phyloP scores from a whole-genome alignment of 92 coral and sea anemone genomes.

The Porites lobata region DNA sequence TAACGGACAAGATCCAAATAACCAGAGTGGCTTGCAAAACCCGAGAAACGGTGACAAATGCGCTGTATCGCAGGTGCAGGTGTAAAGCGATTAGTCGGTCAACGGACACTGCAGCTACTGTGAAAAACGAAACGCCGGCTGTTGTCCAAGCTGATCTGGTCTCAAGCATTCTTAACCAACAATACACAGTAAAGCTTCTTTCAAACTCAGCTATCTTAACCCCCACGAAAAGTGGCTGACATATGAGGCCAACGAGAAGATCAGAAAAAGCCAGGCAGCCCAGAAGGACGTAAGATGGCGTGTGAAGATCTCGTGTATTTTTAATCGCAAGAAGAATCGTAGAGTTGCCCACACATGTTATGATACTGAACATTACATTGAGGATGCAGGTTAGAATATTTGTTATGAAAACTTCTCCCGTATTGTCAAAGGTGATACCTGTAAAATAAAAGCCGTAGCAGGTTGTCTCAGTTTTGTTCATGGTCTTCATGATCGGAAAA shows the following conservation, averaged over 20 bases:
- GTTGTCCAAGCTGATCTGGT: conserved; percentile 24
- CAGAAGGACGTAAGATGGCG: conserved; percentile 50
- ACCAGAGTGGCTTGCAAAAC: background rate
- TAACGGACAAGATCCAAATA: conserved; percentile 14
- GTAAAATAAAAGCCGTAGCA: background rate
- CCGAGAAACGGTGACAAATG: conserved; percentile 27
- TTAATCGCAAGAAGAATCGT: conserved; percentile 11
- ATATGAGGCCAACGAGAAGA: conserved; percentile 33
- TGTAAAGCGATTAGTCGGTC: conserved; percentile 50
- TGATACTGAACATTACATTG: conserved; percentile 18
- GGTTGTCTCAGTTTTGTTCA: background rate
- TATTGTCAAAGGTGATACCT: background rate
- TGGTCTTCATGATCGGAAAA: background rate
- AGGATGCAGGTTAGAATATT: conserved; percentile 4
- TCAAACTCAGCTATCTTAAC: conserved; percentile 39
- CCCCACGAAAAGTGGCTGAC: conserved; percentile 41
- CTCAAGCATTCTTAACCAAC: conserved; percentile 19
- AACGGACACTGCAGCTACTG: conserved; percentile 18
- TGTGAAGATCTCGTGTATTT: conserved; percentile 8
- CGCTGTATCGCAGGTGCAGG: conserved; percentile 39
- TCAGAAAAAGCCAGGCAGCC: conserved; percentile 43
- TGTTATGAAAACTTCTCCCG: background rate
- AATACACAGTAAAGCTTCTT: background rate
- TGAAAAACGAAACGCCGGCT: conserved; percentile 41
- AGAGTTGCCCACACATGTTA: conserved; percentile 17